Percentiles rank a stretch among this genome's conserved stretches.
Conservation (phyloP, 2,888 invertebrate species). For the Chromoteleia sp. region DNA sequence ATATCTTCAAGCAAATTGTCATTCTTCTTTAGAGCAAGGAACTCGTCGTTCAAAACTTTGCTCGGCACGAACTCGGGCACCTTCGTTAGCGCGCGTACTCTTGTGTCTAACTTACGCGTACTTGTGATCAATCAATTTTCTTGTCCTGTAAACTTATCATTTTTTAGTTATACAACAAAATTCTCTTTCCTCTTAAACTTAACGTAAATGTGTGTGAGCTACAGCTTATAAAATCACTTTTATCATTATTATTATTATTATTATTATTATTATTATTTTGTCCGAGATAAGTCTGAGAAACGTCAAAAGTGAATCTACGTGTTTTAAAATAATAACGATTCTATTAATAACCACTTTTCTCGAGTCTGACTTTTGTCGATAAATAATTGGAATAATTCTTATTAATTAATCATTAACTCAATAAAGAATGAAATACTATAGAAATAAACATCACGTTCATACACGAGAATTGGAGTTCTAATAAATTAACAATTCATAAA, state of each 20-base stretch:
- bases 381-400: constrained; percentile 13
- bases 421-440: not conserved
- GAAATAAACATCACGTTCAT: not conserved
- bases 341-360: constrained; percentile 26
- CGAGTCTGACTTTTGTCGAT: constrained; percentile 7
- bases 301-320: constrained; percentile 16
- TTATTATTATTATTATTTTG: too few species aligned
- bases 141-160: constrained; percentile 54
- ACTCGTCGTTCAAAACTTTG: constrained; percentile 49
- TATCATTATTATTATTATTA: too few species aligned
- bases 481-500: not conserved
- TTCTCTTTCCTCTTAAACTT: constrained; percentile 30
- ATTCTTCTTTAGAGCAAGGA: constrained; percentile 46
- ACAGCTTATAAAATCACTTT: constrained; percentile 30
- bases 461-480: not conserved
- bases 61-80: constrained; percentile 55
- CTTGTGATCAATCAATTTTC: constrained; percentile 59
- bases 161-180: constrained; percentile 52
- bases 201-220: constrained; percentile 41
- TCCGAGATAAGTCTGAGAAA: constrained; percentile 18
- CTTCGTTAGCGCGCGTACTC: constrained; percentile 54
- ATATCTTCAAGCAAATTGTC: constrained; percentile 51
- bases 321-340: constrained; percentile 19
- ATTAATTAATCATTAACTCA: constrained; percentile 30
- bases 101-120: constrained; percentile 55